These are phyloP conservation scores for Acinonyx jubatus DNA, from an alignment of 2,113 vertebrate species.

Conservation along the genomic window DNA sequence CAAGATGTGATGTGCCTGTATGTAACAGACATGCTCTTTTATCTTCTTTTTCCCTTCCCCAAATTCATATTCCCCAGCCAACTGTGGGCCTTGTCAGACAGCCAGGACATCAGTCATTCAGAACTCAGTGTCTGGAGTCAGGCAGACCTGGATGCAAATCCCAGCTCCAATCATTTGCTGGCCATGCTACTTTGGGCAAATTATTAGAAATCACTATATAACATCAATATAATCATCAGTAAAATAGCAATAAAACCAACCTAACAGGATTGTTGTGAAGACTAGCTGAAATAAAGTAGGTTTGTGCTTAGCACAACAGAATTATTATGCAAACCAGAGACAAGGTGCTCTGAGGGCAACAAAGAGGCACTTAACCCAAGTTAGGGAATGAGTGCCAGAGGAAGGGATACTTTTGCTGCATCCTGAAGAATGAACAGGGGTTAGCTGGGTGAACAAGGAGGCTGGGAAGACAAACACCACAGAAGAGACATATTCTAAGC, in stretches of 20 bases:
- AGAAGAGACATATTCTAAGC: background rate
- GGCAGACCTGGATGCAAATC: background rate
- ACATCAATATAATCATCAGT: background rate
- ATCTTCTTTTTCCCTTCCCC: background rate
- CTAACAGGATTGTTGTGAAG: background rate
- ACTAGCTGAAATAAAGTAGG: conserved; percentile 1
- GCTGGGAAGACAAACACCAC: background rate
- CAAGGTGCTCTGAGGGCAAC: background rate
- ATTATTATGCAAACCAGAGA: background rate
- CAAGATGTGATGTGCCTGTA: background rate
- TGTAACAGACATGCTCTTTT: background rate
- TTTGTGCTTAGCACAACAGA: background rate
- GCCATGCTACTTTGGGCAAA: conserved; percentile 2
- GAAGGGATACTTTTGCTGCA: background rate
- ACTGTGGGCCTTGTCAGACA: conserved; percentile 12
- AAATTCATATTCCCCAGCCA: background rate
- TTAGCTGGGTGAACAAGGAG: background rate
- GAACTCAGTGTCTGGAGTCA: background rate
- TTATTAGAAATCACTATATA: conserved; percentile 15
- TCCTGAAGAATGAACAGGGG: background rate
- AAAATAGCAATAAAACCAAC: conserved; percentile 33
- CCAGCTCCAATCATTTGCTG: background rate
- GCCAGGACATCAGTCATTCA: background rate
- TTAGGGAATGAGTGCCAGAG: background rate
- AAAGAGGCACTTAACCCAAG: background rate